A percentile compares a stretch with the other conserved stretches of the same genome.
Conservation (phyloP, 2,113 vertebrate species). For the Rhinoderma darwinii region DNA sequence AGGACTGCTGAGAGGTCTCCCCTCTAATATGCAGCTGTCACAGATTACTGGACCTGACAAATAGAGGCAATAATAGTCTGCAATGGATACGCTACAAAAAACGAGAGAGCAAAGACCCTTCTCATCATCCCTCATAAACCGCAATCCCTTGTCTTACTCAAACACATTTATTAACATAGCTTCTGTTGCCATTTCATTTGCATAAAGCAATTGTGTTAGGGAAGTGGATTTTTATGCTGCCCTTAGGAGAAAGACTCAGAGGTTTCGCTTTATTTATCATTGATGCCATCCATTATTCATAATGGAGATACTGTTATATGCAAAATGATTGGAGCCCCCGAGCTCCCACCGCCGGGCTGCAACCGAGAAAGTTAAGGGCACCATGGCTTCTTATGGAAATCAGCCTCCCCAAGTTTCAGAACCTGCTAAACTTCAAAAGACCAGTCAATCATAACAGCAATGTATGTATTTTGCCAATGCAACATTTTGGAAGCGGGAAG, state of each 20-base stretch:
- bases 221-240: conserved; percentile 33
- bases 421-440: background rate
- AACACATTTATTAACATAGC: conserved; percentile 35
- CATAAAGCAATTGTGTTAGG: conserved; percentile 34
- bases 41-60: conserved; percentile 9
- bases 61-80: conserved; percentile 7
- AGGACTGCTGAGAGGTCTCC: background rate
- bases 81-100: background rate
- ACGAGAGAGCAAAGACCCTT: background rate
- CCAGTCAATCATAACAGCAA: background rate
- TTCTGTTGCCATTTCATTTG: conserved; percentile 25
- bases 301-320: conserved; percentile 34
- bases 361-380: background rate
- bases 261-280: conserved; percentile 36
- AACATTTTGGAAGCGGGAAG: background rate
- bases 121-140: conserved; percentile 9
- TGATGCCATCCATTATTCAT: conserved; percentile 48
- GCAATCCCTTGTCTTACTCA: background rate
- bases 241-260: conserved; percentile 38
- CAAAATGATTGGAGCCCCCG: conserved; percentile 9
- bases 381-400: background rate
- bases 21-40: conserved; percentile 9
- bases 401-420: background rate
- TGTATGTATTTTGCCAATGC: background rate
- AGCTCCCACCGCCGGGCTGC: background rate